phyloP scores from a whole-genome alignment of 2,113 vertebrate genomes.

The Xenopus laevis region DNA sequence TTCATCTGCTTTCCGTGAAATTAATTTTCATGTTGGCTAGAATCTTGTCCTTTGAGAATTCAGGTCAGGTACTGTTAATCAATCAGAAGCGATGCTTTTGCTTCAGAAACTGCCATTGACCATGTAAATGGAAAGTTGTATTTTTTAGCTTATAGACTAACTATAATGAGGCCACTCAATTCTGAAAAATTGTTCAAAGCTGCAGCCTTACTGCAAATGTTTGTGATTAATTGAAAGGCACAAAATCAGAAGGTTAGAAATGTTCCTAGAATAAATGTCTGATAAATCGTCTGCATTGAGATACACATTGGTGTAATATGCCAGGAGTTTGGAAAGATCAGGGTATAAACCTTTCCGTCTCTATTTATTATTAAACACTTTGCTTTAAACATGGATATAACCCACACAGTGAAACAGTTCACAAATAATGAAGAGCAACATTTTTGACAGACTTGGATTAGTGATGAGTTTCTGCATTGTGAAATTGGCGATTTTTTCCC shows the following conservation, averaged over 20 bases:
- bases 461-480: too few relatives aligned
- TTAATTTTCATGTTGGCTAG: conserved; percentile 39
- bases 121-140: neutral
- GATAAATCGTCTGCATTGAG: neutral
- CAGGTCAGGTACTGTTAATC: conserved; percentile 21
- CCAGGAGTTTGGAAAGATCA: neutral
- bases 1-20: conserved; percentile 37
- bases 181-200: neutral
- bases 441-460: too few relatives aligned
- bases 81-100: conserved; percentile 8
- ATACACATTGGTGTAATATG: neutral
- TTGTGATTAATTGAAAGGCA: neutral
- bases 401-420: neutral
- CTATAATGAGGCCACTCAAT: neutral
- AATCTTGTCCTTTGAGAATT: conserved; percentile 28
- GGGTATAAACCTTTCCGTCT: neutral
- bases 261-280: neutral
- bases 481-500: too few relatives aligned
- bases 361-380: neutral
- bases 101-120: conserved; percentile 3
- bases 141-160: neutral
- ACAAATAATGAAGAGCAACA: neutral
- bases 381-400: neutral
- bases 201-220: neutral
- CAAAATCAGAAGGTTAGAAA: neutral